Evolutionary conservation across 2,113 vertebrate genomes (phyloP), one percentile per base, ranked within the genome.

Genomic region (Rattus norvegicus): DNA sequence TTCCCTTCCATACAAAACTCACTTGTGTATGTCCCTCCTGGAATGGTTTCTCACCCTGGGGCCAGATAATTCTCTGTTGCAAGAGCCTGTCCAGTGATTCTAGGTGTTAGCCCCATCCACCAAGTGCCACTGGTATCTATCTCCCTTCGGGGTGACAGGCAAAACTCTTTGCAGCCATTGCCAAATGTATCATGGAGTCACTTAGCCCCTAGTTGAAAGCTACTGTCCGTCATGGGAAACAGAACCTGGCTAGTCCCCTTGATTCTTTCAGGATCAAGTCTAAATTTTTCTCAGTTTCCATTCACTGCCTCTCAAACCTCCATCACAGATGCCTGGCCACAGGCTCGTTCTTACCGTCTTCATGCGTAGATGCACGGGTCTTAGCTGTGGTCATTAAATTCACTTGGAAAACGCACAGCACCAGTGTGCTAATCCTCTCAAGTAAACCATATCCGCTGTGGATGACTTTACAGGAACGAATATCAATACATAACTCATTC

Each of bases 381-480:
- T 88, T 67, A 65, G 67, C 47, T 76, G 39, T 20, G 88, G 14
- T 90, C 92, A 92, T 63, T 90, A 83, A 70, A 56, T 88, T 11
- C n/a, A 20, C 89, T 70, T 96, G 63, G 96, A 96, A 83, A 96
- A 90, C 4, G 73, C 39, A 69, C 5, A 77, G 10, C 61, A 56
- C 77, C 69, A 67, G 67, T 76, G 94, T 95, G 52, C 80, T 97
- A 91, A 96, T 96, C 47, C 72, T 26, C 61, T 89, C 69, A 95
- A 97, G 94, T 39, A 33, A 85, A 79, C 52, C 59, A 61, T 69
- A 30, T 24, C 70, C 95, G 93, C 90, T 52, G 63, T 84, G 95
- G 96, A 87, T 65, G 93, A 49, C 67, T 86, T 88, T 93, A 77
- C 65, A 91, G 12, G 9, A 96, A 69, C 36, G 93, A 96, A 95